A percentile compares a stretch with the other conserved stretches of the same genome.
These are phyloP conservation scores for Gobiocypris rarus DNA, from an alignment of 2,113 vertebrate species.

Conservation along the genomic window DNA sequence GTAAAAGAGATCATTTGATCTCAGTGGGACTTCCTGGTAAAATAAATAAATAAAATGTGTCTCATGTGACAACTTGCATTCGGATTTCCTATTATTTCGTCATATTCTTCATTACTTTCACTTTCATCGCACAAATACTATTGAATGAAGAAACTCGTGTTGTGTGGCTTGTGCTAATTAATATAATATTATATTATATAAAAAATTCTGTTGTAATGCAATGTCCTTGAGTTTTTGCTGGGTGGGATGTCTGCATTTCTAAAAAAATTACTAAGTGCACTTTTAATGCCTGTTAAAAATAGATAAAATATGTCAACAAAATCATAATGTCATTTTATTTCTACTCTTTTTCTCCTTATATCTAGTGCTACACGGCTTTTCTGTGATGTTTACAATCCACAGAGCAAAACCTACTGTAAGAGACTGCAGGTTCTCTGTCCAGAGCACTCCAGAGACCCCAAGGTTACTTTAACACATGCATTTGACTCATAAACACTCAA, in stretches of 20 bases:
- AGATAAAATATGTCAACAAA: neutral
- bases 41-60: too few relatives aligned
- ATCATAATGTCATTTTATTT: neutral
- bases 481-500: neutral
- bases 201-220: too few relatives aligned
- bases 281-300: neutral
- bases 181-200: too few relatives aligned
- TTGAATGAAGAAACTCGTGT: too few relatives aligned
- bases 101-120: too few relatives aligned
- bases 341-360: neutral
- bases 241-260: neutral
- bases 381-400: constrained; percentile 89
- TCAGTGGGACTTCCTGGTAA: too few relatives aligned
- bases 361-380: constrained; percentile 83
- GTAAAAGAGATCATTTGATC: too few relatives aligned
- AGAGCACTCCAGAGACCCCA: constrained; percentile 91
- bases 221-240: too few relatives aligned
- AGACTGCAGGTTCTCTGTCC: constrained; percentile 92
- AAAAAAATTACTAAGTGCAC: neutral
- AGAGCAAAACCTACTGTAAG: constrained; percentile 91
- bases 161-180: too few relatives aligned
- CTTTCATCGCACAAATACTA: too few relatives aligned
- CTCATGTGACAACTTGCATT: too few relatives aligned
- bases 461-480: constrained; percentile 70
- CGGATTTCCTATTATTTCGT: too few relatives aligned